Conservation (phyloP, 2,113 vertebrate species). For the Rafetus swinhoei region DNA sequence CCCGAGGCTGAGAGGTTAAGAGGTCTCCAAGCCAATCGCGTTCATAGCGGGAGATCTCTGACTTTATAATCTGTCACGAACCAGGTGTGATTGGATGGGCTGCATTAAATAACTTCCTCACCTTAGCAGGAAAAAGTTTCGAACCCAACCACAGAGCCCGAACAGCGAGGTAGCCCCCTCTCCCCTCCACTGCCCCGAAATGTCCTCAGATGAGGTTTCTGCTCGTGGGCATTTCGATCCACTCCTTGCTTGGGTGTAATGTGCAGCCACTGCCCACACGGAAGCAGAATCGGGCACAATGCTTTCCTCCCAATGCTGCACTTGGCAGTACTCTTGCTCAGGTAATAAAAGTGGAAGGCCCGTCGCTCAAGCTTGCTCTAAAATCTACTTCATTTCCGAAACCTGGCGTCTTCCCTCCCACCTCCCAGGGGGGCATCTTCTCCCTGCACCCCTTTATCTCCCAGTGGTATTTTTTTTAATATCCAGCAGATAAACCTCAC, state of each 20-base stretch:
- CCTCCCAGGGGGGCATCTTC: not conserved
- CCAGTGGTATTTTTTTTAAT: not conserved
- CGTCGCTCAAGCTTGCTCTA: not conserved
- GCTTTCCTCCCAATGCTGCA: too few species aligned
- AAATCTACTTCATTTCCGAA: not conserved
- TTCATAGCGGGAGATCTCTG: not conserved
- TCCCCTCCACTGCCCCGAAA: too few species aligned
- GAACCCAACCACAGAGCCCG: not conserved
- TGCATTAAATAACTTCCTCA: not conserved
- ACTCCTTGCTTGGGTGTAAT: too few species aligned
- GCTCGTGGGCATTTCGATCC: not conserved
- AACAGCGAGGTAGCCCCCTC: not conserved
- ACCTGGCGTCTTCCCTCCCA: rapidly evolving
- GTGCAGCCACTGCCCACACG: too few species aligned
- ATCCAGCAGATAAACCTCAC: not conserved
- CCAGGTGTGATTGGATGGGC: not conserved
- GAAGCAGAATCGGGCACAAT: not conserved
- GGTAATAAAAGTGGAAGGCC: not conserved
- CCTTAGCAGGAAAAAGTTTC: not conserved
- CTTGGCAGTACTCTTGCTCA: too few species aligned
- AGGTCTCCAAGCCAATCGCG: not conserved
- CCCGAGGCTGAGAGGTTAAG: not conserved
- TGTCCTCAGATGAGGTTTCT: too few species aligned
- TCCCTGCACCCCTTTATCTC: not conserved
- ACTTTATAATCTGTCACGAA: not conserved